These are phyloP conservation scores for Phenganax stokvisi DNA, from an alignment of 92 coral and sea anemone species.

Conservation along the genomic window DNA sequence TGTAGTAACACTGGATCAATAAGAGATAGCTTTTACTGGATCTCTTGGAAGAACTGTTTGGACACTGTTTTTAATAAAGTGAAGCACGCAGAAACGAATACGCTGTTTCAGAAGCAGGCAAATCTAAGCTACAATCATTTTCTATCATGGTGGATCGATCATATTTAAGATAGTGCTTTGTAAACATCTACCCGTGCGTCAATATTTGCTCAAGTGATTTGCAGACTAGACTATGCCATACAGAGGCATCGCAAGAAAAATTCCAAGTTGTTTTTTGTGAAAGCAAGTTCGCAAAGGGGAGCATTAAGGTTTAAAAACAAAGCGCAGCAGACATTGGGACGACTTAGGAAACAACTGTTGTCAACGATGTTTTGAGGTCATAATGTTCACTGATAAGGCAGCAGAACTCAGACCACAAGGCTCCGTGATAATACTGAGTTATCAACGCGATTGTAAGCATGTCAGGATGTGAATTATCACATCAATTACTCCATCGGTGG, in stretches of 20 bases:
- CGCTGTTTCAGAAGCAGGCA: no score
- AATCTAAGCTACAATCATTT: background rate
- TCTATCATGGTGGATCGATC: no score
- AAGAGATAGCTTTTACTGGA: no score
- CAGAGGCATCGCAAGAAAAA: background rate
- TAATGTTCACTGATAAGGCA: conserved; percentile 2
- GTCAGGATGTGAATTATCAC: conserved; percentile 3
- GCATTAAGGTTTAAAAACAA: background rate
- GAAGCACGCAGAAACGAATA: no score
- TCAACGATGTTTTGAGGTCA: conserved; percentile 1
- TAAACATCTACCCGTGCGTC: background rate
- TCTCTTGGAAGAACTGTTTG: no score
- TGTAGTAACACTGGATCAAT: no score
- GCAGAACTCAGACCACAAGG: background rate
- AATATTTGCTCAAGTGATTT: conserved; percentile 29
- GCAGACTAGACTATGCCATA: background rate
- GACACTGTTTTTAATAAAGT: no score
- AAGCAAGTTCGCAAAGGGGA: background rate
- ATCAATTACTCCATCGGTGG: background rate
- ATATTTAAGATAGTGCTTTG: no score
- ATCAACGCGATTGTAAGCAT: background rate
- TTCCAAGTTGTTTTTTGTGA: background rate
- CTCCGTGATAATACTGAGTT: conserved; percentile 22
- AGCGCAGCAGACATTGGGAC: background rate
- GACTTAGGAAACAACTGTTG: conserved; percentile 9